Evolutionary conservation across 2,888 invertebrate genomes (phyloP), one percentile per base, ranked within the genome.

Genomic region (Mimas tiliae): DNA sequence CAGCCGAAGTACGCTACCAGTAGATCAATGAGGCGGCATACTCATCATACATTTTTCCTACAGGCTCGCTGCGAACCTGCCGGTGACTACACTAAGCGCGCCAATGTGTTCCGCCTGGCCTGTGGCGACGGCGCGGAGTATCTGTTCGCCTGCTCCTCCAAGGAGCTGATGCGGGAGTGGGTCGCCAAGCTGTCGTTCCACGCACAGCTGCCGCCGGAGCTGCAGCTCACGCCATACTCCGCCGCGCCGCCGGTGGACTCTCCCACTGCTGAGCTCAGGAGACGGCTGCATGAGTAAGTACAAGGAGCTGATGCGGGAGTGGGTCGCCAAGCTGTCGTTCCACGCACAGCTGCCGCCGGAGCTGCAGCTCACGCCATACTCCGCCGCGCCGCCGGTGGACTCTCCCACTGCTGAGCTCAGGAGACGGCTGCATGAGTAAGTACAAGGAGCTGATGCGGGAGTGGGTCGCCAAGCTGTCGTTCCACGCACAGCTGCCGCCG

Each of bases 51-150:
- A 14, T 14, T 47, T 33, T 42, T 53, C 47, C 8, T 77, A 0
- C 95, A 96, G 87, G 98, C 98, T 0, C 94, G 95, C 52, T 99
- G 98, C 86, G 96, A 96, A 66, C 95, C 96, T 9, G 99, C 99
- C 1, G 96, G 96, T 38, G 98, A 99, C 91, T 99, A 99, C 91
- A 98, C 97, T 14, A 99, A 99, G 89, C 96, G 98, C 82, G 98
- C 98, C 83, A 95, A 98, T 84, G 98, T 99, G 45, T 98, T 98
- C 94, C 95, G 99, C 55, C 91, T 99, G 67, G 95, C 95, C 64
- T 95, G 98, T 74, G 96, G 96, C 0, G 99, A 99, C 87, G 98
- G 98, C 1, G 97, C 99, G 0, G 98, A 99, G 91, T 99, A 97
- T 90, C 94, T 99, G 70, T 98, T 99, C 88, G 95, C 97, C 55